Conservation (phyloP, 2,888 invertebrate species). For the Drosophila mimica region DNA sequence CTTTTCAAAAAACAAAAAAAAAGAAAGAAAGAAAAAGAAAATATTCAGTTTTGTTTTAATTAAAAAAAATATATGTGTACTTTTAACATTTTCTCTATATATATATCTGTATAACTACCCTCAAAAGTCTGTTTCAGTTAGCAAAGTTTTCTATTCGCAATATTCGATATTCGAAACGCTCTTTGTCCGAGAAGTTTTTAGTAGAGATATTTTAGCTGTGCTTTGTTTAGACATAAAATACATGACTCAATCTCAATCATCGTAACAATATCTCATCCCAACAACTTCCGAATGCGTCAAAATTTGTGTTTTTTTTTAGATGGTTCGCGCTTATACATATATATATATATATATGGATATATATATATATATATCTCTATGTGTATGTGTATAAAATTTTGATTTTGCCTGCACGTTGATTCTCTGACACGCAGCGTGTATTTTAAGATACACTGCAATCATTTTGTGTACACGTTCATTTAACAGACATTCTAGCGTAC, state of each 20-base stretch:
- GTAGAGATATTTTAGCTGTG: not conserved
- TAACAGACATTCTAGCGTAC: not conserved
- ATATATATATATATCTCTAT: not conserved
- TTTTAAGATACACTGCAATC: slow-evolving; percentile 7
- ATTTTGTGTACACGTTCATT: slow-evolving; percentile 8
- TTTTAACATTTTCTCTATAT: slow-evolving; percentile 27
- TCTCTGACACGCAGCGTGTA: slow-evolving; percentile 20
- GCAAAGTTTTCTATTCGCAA: not conserved
- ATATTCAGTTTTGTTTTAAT: slow-evolving; percentile 23
- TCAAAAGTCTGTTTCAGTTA: slow-evolving; percentile 5
- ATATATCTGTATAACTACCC: slow-evolving; percentile 10
- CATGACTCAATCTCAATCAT: slow-evolving; percentile 14
- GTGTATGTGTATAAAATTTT: slow-evolving; percentile 36
- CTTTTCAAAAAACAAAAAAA: slow-evolving; percentile 16
- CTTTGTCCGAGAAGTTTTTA: slow-evolving; percentile 16
- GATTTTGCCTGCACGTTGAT: slow-evolving; percentile 60
- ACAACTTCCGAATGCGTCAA: slow-evolving; percentile 24
- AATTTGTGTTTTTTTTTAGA: slow-evolving; percentile 31
- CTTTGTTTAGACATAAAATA: not conserved
- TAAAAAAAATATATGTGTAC: slow-evolving; percentile 16
- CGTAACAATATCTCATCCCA: slow-evolving; percentile 11
- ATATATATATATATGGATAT: slow-evolving; percentile 2
- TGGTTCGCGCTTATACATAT: slow-evolving; percentile 13
- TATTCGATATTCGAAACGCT: not conserved
- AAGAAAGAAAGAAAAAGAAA: not conserved